phyloP scores from a whole-genome alignment of 2,797 vertebrate genomes.

The Microcaecilia unicolor region DNA sequence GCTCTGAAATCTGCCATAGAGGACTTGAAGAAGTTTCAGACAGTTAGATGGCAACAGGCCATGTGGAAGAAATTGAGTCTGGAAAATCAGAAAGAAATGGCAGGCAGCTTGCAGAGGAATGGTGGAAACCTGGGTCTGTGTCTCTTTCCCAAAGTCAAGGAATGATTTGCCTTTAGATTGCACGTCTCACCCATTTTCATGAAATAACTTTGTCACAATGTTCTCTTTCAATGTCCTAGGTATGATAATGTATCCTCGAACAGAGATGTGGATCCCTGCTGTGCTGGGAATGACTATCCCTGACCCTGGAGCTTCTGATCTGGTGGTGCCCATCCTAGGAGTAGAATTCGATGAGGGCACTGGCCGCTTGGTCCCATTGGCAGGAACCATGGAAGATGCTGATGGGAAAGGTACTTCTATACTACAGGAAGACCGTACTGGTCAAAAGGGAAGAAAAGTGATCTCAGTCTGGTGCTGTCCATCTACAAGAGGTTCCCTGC shows the following conservation, averaged over 20 bases:
- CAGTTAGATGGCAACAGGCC: slow-evolving; percentile 46
- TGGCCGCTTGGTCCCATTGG: slow-evolving; percentile 48
- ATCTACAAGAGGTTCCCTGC: no score
- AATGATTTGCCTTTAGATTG: no score
- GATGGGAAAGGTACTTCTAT: slow-evolving; percentile 70
- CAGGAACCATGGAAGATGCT: slow-evolving; percentile 79
- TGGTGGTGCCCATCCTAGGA: slow-evolving; percentile 78
- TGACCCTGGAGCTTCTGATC: slow-evolving; percentile 70
- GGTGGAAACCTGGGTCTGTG: slow-evolving; percentile 62
- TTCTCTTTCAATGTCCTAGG: slow-evolving; percentile 44
- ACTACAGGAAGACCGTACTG: no score
- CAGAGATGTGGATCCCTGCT: slow-evolving; percentile 57
- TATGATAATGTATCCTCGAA: slow-evolving; percentile 55
- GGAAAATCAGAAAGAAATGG: slow-evolving; percentile 49
- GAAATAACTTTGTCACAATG: no score
- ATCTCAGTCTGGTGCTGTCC: no score
- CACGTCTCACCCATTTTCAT: no score
- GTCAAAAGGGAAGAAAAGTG: no score
- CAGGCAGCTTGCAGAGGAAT: slow-evolving; percentile 33
- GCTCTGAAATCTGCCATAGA: slow-evolving; percentile 41
- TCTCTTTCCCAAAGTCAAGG: no score
- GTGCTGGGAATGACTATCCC: slow-evolving; percentile 78
- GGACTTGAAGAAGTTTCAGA: slow-evolving; percentile 50
- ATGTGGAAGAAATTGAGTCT: slow-evolving; percentile 59
- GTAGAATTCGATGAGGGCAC: slow-evolving; percentile 52